These are phyloP conservation scores for Euplexia lucipara DNA, from an alignment of 2,888 invertebrate species.

Conservation along the genomic window DNA sequence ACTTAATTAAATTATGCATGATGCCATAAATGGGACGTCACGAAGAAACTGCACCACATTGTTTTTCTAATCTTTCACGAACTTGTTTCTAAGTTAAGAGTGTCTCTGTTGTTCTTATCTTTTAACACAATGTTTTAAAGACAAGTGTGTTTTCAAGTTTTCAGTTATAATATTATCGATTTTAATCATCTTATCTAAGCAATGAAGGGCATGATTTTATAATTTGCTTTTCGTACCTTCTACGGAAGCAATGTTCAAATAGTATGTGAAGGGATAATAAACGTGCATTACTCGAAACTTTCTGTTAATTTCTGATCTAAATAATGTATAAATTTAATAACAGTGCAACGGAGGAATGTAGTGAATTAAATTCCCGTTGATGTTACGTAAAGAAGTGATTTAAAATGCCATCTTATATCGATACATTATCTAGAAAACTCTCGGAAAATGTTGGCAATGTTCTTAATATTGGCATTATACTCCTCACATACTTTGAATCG, in stretches of 20 bases:
- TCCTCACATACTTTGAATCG: conserved; percentile 74
- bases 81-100: conserved; percentile 21
- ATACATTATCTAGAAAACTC: conserved; percentile 60
- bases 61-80: conserved; percentile 28
- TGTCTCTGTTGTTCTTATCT: conserved; percentile 31
- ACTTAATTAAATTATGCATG: conserved; percentile 58
- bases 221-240: not conserved
- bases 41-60: conserved; percentile 35
- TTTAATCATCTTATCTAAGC: conserved; percentile 27
- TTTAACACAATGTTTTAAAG: not conserved
- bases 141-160: conserved; percentile 28
- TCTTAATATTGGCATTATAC: conserved; percentile 63
- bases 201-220: conserved; percentile 23
- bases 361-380: not conserved
- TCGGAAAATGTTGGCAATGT: conserved; percentile 59
- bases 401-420: conserved; percentile 47
- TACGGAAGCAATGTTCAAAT: not conserved
- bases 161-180: conserved; percentile 20
- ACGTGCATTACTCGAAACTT: not conserved
- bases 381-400: not conserved
- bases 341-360: conserved; percentile 20
- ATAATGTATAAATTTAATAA: too few relatives aligned
- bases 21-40: conserved; percentile 37
- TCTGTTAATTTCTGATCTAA: not conserved
- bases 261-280: not conserved